Percentiles rank a stretch among this genome's conserved stretches.
Evolutionary conservation across 37 sponge, comb jelly and placozoan species (phyloP).

Genomic region (Chondrilla cf. caribensis): DNA sequence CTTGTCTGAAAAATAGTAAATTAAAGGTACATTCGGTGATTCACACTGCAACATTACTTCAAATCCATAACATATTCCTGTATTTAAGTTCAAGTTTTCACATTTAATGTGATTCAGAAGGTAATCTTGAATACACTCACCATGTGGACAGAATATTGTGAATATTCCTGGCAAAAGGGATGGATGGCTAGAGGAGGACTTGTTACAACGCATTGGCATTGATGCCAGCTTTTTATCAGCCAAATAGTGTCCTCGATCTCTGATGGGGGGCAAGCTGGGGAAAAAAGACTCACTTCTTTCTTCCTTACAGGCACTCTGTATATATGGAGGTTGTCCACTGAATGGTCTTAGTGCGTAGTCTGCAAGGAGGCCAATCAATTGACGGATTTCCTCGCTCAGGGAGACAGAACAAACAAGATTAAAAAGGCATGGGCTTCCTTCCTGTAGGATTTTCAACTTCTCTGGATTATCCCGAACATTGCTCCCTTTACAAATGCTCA

Average conservation of each 20-base stretch:
- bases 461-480: not conserved
- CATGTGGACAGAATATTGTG: slow-evolving; percentile 50
- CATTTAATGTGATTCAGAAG: not conserved
- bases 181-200: slow-evolving; percentile 30
- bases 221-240: slow-evolving; percentile 14
- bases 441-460: not conserved
- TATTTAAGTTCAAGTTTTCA: not conserved
- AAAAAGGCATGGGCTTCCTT: not conserved
- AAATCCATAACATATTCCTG: slow-evolving; percentile 53
- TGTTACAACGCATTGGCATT: not conserved
- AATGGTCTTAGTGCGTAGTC: slow-evolving; percentile 4
- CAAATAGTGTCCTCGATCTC: slow-evolving; percentile 24
- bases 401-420: not conserved
- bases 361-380: not conserved
- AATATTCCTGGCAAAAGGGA: slow-evolving; percentile 35
- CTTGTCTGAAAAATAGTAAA: slow-evolving; percentile 32
- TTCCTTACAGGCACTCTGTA: not conserved
- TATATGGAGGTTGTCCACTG: not conserved
- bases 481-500: not conserved
- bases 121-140: not conserved
- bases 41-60: slow-evolving; percentile 31
- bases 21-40: slow-evolving; percentile 35
- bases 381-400: not conserved
- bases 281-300: not conserved
- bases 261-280: slow-evolving; percentile 7